A percentile compares a stretch with the other conserved stretches of the same genome.
Evolutionary conservation across 2,888 invertebrate genomes (phyloP).

Genomic region (Aethes cnicana): DNA sequence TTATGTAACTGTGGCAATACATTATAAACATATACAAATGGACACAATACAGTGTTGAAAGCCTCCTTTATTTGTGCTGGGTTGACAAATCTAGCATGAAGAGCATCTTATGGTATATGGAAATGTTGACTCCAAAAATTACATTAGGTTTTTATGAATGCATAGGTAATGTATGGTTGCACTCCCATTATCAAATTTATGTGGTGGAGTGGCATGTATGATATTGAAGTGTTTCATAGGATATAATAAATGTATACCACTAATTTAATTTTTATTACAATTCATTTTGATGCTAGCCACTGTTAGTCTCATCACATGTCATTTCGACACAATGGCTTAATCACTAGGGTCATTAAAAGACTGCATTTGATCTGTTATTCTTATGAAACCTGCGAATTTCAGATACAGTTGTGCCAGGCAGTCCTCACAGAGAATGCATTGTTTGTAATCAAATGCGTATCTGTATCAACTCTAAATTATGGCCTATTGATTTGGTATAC

Average conservation of each 20-base stretch:
- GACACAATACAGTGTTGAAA: background rate
- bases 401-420: too few relatives aligned
- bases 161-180: conserved; percentile 66
- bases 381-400: too few relatives aligned
- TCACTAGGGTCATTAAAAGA: too few relatives aligned
- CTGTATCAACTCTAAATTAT: background rate
- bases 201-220: conserved; percentile 57
- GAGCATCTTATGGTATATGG: conserved; percentile 66
- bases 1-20: too few relatives aligned
- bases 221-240: conserved; percentile 42
- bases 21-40: background rate
- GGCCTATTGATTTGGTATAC: background rate
- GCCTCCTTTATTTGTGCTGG: conserved; percentile 46
- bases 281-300: conserved; percentile 32
- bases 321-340: conserved; percentile 11
- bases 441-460: too few relatives aligned
- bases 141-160: conserved; percentile 64
- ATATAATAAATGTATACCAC: conserved; percentile 65
- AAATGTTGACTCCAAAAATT: conserved; percentile 75
- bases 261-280: conserved; percentile 55
- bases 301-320: conserved; percentile 35
- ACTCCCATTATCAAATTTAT: conserved; percentile 63
- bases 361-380: too few relatives aligned
- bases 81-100: conserved; percentile 53
- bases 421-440: too few relatives aligned